phyloP scores from a whole-genome alignment of 2,113 vertebrate genomes.

The Rhabdomys dilectus region DNA sequence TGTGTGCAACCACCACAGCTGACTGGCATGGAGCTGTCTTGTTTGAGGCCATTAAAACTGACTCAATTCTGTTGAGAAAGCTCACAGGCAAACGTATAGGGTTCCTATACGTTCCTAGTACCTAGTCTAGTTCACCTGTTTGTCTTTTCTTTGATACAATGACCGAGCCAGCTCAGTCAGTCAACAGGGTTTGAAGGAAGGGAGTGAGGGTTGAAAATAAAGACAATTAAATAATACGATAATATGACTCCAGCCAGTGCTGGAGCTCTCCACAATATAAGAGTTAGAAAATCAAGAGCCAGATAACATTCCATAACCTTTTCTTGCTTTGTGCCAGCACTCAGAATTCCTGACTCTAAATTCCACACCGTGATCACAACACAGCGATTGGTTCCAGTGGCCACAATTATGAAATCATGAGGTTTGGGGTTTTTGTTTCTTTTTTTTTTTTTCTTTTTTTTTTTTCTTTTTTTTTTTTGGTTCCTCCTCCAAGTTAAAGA shows the following conservation, averaged over 20 bases:
- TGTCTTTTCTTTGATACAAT: no score
- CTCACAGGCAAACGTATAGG: not conserved
- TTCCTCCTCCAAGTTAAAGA: not conserved
- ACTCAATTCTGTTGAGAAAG: not conserved
- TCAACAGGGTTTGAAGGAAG: no score
- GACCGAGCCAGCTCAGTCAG: no score
- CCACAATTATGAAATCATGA: not conserved
- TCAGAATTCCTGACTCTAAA: not conserved
- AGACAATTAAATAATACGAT: no score
- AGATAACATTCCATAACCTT: not conserved
- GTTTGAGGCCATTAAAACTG: not conserved
- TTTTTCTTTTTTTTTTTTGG: not conserved
- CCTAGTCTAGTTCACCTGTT: not conserved
- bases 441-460: not conserved
- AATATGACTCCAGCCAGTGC: no score
- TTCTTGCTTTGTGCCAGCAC: constrained; percentile 19
- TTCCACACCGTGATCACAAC: not conserved
- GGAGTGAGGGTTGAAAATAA: no score
- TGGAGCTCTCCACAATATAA: not conserved
- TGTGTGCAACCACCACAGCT: not conserved
- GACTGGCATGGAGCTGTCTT: not conserved
- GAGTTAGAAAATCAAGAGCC: constrained; percentile 39
- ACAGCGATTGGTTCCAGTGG: not conserved
- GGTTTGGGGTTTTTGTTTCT: no score
- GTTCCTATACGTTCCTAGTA: not conserved